Evolutionary conservation across 2,113 vertebrate genomes (phyloP).

Genomic region (Toxotes chatareus): DNA sequence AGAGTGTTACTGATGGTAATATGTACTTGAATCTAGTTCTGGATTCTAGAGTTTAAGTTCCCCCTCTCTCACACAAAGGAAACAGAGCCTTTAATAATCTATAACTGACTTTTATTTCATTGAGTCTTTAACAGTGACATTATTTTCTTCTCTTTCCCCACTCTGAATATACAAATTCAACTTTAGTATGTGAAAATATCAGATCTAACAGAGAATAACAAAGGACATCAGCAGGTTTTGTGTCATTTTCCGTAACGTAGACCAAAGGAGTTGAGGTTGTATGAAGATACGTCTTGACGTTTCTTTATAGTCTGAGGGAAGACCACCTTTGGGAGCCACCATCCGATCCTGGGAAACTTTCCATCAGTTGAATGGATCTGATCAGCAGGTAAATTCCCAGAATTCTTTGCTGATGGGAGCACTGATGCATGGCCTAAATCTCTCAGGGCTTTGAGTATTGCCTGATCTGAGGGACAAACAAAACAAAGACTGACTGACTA

Average conservation of each 20-base stretch:
- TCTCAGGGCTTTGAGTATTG: slow-evolving; percentile 28
- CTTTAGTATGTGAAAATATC: neutral
- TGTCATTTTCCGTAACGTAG: slow-evolving; percentile 61
- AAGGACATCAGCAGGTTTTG: neutral
- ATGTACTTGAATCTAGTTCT: too few species aligned
- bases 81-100: too few species aligned
- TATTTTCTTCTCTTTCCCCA: neutral
- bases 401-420: neutral
- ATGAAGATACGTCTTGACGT: slow-evolving; percentile 33
- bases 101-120: too few species aligned
- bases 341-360: neutral
- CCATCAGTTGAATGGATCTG: slow-evolving; percentile 4
- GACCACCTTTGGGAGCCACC: slow-evolving; percentile 16
- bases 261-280: slow-evolving; percentile 55
- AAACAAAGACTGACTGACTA: neutral
- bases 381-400: neutral
- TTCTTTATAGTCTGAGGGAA: slow-evolving; percentile 1
- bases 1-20: too few species aligned
- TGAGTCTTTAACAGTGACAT: slow-evolving; percentile 3
- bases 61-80: too few species aligned
- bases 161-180: slow-evolving; percentile 1
- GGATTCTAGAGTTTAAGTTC: too few species aligned
- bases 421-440: slow-evolving; percentile 10
- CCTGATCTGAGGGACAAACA: slow-evolving; percentile 32
- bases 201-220: neutral